Evolutionary conservation across 2,888 invertebrate species (phyloP), one percentile per base, ranked within the genome.

Genomic region (Drosophila melanosoma): DNA sequence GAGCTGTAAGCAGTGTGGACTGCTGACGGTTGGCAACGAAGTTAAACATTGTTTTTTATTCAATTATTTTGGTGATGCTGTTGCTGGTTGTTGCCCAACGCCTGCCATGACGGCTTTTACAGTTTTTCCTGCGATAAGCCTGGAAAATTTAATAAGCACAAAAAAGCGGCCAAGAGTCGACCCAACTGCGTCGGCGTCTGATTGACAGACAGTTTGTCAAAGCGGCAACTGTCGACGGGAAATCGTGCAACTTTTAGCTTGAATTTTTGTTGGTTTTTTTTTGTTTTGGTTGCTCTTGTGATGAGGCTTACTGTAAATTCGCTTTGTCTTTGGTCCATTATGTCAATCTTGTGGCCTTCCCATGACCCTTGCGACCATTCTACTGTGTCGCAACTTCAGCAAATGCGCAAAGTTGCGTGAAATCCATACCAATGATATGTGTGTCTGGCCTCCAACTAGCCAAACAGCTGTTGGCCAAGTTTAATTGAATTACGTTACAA

Each of bases 141-240:
- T 78, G 48, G 72, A 81, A 87, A 87, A 83, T 81, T 68, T 85
- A 87, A 86, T 83, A 89, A 83, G 78, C 67, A 74, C 58, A 84
- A 77, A 29, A 29, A 81, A 76, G 78, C 67, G 67, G 68, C 60
- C 63, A 51, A 20, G 60, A 12, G 57, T 53, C 38, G 66, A 52
- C 59, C 59, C 51, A 26, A 40, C 29, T 51, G n/a, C 26, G 68
- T 23, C 26, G 68, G 20, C 63, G 59, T 53, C 81, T 76, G 75
- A 72, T 64, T 77, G 82, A 76, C 76, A 76, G 83, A 76, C 83
- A 81, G 76, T 59, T 84, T 82, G 87, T 81, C 79, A 79, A 74
- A 82, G 76, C 65, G 66, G 11, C 40, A 51, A 66, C 15, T 40
- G 23, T 23, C 35, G 53, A 54, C 35, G 15, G 11, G 35, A 54